Base-by-base conservation (phyloP, 2,797 vertebrate species). In the Clamator glandarius region DNA sequence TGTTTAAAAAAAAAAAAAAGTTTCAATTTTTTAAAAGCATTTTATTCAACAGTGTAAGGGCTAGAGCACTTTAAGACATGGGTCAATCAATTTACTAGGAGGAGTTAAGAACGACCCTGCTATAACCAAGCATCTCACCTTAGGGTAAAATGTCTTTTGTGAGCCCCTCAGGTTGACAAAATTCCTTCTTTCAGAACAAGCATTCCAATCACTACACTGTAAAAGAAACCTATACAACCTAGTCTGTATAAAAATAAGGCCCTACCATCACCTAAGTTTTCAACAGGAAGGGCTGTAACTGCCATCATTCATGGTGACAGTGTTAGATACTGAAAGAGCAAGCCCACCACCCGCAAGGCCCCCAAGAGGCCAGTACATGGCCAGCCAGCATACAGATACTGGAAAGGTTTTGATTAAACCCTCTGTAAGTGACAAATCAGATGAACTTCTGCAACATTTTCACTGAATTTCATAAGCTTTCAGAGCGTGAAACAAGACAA, bases 301-400 rank as follows among this genome's bases (percentile, higher is more conserved):
- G 15, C 20, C 41, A 12, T 25, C 46, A 24, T 91, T 59, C 23
- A 36, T 20, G 31, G 6, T 64, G 41, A 74, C 28, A 48, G 23
- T 12, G 23, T 17, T 9, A 61, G 33, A 86, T n/a, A 64, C 15
- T 0, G 1, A 64, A 29, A 51, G 77, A 79, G 63, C 0, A 0
- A 84, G 33, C 8, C 19, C 23, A 61, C 6, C 48, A 68, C 4
- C 17, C 17, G 67, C n/a, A 55, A 52, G 51, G 3, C 19, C 23
- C 46, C 36, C 36, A 84, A 62, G 29, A 42, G 9, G n/a, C 33
- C 67, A 81, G 54, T 28, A 67, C 7, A 50, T 5, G 25, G 18
- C 15, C 36, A 72, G 16, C 3, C 52, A 64, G 31, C 31, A 59
- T 12, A 48, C 4, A 69, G 8, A 6, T 15, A 51, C 19, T 19